Percentiles rank a stretch among this genome's conserved stretches.
Evolutionary conservation across 92 coral and sea anemone species (phyloP).

Genomic region (Paramuricea clavata): DNA sequence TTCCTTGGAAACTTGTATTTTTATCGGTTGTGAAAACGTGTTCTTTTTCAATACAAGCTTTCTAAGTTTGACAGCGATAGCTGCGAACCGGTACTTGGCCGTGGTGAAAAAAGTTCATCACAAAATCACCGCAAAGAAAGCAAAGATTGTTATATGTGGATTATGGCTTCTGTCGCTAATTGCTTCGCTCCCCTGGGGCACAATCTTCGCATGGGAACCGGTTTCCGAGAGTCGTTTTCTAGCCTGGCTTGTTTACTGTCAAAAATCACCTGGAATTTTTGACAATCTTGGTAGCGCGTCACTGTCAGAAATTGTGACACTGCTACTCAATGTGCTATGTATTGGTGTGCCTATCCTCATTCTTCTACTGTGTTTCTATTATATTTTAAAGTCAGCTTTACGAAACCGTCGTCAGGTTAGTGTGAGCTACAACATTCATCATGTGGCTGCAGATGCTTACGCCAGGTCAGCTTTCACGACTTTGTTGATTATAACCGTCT

Average conservation of each 20-base stretch:
- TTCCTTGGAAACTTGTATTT: slow-evolving; percentile 55
- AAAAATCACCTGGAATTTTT: slow-evolving; percentile 58
- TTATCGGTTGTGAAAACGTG: slow-evolving; percentile 72
- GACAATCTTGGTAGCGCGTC: background rate
- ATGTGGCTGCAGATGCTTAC: slow-evolving; percentile 74
- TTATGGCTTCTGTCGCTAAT: slow-evolving; percentile 74
- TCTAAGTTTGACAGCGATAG: slow-evolving; percentile 75
- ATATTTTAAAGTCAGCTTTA: slow-evolving; percentile 70
- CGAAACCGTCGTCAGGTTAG: slow-evolving; percentile 73
- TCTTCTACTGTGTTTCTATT: slow-evolving; percentile 56
- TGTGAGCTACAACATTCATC: slow-evolving; percentile 61
- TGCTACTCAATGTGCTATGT: slow-evolving; percentile 54
- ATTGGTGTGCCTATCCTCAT: slow-evolving; percentile 66
- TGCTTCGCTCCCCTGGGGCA: slow-evolving; percentile 79
- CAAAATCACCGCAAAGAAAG: slow-evolving; percentile 68
- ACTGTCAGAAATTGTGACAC: slow-evolving; percentile 11
- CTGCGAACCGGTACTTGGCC: slow-evolving; percentile 81
- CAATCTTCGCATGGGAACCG: slow-evolving; percentile 46
- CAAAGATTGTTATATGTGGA: slow-evolving; percentile 54
- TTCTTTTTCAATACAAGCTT: slow-evolving; percentile 75
- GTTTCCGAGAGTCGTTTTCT: slow-evolving; percentile 71
- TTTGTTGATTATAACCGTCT: slow-evolving; percentile 72
- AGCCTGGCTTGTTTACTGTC: slow-evolving; percentile 84
- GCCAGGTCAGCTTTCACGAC: slow-evolving; percentile 80
- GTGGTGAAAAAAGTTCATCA: slow-evolving; percentile 83